Base-by-base conservation (phyloP, 2,888 invertebrate genomes). In the Calephelis perditalis region DNA sequence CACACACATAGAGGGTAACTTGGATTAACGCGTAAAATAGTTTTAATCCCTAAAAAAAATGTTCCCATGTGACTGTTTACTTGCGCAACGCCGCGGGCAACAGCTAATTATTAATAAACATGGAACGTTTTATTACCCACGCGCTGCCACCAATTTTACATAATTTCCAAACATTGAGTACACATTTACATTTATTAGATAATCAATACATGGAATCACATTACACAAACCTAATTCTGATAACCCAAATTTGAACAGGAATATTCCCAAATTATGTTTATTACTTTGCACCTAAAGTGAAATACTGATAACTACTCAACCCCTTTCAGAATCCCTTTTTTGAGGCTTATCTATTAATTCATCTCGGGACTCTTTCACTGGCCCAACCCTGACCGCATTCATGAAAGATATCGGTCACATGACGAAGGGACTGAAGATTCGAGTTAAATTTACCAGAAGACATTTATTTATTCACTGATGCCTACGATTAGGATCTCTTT, bases 391-490 rank as follows among this genome's bases (percentile, higher is more conserved):
- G 84, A 81, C 83, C 86, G 85, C 83, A 83, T 90, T 86, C 79
- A 84, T 70, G 69, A 72, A 77, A 79, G 83, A 85, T 89, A 86
- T 86, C 86, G 82, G 86, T 77, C 86, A 86, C 84, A 85, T 84
- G 85, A 84, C 82, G 83, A 79, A 80, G 81, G 77, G 71, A 75
- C 77, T 72, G 78, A 79, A 83, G 86, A 84, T 86, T 80, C 77
- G 78, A 82, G 86, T 85, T 88, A 84, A 90, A 90, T 90, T 89
- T 86, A 89, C 79, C 84, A 86, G 89, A 89, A 88, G 84, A 87
- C 81, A 86, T 88, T 88, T 86, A 88, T 86, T 86, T 84, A 86
- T 84, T 82, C 81, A 78, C 72, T 76, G 81, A 79, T 84, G 77
- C 73, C 76, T 75, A 69, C 73, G 79, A 80, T 82, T 81, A 83